Conservation (phyloP, 2,113 vertebrate genomes). For the Cyanistes caeruleus region DNA sequence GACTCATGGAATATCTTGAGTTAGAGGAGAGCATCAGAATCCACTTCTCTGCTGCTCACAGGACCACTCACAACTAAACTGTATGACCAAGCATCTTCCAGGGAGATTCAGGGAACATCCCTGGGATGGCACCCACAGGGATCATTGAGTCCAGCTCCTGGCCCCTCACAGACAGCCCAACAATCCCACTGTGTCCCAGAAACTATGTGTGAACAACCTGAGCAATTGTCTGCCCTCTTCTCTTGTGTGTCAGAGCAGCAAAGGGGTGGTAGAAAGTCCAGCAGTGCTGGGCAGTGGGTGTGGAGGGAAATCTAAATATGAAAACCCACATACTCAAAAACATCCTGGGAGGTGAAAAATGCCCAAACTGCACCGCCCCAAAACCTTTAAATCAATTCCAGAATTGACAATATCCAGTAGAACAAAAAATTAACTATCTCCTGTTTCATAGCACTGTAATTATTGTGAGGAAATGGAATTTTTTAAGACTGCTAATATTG, state of each 20-base stretch:
- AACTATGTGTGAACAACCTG: not conserved
- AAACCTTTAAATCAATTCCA: not conserved
- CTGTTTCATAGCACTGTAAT: not conserved
- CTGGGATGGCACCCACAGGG: not conserved
- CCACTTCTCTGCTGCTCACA: not conserved
- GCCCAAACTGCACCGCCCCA: rapidly evolving
- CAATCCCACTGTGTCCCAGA: not conserved
- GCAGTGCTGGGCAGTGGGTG: not conserved
- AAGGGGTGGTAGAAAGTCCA: not conserved
- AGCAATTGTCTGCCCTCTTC: not conserved
- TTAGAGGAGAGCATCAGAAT: not conserved
- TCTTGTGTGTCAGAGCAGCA: not conserved
- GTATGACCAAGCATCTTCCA: too few species aligned
- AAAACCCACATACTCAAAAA: not conserved
- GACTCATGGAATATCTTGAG: not conserved
- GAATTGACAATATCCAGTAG: not conserved
- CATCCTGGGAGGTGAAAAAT: too few species aligned
- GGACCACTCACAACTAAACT: not conserved
- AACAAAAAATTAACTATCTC: not conserved
- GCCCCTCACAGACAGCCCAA: not conserved
- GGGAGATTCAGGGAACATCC: not conserved
- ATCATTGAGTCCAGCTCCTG: not conserved
- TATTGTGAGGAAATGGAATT: not conserved
- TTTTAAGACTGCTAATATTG: not conserved
- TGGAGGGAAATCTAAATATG: not conserved